Conservation (phyloP, 2,888 invertebrate species). For the Nyleta sp. region DNA sequence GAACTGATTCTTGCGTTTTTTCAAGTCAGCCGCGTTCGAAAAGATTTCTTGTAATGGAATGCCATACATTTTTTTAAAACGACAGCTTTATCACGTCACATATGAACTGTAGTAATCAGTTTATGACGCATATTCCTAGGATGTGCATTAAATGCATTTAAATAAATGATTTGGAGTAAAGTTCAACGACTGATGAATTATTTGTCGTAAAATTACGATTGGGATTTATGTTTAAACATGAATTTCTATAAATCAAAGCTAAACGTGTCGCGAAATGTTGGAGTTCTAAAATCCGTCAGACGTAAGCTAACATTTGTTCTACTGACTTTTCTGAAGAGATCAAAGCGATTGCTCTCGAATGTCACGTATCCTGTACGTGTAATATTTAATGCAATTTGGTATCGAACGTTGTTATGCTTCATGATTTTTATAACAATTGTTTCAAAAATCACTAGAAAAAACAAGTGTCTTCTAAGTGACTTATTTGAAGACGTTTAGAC, state of each 20-base stretch:
- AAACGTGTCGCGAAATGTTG: not conserved
- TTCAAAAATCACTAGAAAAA: too few species aligned
- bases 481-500: too few species aligned
- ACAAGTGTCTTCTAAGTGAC: too few species aligned
- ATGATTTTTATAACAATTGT: not conserved
- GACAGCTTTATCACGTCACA: not conserved
- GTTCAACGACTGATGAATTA: not conserved
- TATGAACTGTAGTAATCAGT: not conserved
- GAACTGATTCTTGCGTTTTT: not conserved
- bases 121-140: too few species aligned
- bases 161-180: not conserved
- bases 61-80: not conserved
- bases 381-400: not conserved
- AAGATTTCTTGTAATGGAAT: not conserved
- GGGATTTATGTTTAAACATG: not conserved
- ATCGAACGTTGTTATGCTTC: not conserved
- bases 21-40: not conserved
- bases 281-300: conserved; percentile 3
- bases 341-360: conserved; percentile 4
- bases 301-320: conserved; percentile 11
- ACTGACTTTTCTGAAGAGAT: conserved; percentile 15
- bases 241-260: not conserved
- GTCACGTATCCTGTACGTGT: not conserved
- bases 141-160: not conserved
- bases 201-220: too few species aligned